Conservation (phyloP, 2,888 invertebrate genomes). For the Catocala nupta region DNA sequence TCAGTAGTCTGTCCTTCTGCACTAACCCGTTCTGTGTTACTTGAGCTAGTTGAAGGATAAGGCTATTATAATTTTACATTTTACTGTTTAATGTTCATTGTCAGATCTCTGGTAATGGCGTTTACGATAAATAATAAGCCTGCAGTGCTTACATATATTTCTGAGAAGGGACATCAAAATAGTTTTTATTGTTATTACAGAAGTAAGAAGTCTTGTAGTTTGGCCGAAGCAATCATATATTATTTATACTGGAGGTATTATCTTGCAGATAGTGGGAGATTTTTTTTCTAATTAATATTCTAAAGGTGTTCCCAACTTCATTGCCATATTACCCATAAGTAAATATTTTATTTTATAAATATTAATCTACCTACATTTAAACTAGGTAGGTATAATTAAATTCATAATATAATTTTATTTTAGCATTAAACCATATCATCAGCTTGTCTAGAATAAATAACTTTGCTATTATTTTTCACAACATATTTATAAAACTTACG, state of each 20-base stretch:
- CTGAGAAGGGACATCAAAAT: slow-evolving; percentile 3
- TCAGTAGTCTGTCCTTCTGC: too few species aligned
- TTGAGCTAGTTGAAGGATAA: too few species aligned
- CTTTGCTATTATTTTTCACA: slow-evolving; percentile 3
- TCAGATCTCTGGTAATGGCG: too few species aligned
- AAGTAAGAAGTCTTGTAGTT: slow-evolving; percentile 35
- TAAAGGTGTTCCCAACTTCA: slow-evolving; percentile 37
- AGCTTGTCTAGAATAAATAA: slow-evolving; percentile 21
- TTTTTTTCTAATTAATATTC: slow-evolving; percentile 18
- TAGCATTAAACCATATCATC: slow-evolving; percentile 3
- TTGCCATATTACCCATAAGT: slow-evolving; percentile 15
- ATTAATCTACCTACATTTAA: slow-evolving; percentile 27
- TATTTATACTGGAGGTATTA: slow-evolving; percentile 7
- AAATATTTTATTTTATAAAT: slow-evolving; percentile 28
- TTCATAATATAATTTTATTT: neutral
- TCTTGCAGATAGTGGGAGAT: neutral
- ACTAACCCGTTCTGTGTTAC: too few species aligned
- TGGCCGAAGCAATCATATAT: slow-evolving; percentile 35
- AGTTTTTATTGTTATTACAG: slow-evolving; percentile 14
- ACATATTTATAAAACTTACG: slow-evolving; percentile 3
- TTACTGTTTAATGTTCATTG: too few species aligned
- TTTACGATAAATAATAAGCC: too few species aligned
- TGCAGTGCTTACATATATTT: neutral
- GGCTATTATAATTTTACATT: too few species aligned
- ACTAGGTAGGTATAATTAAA: slow-evolving; percentile 9